A percentile compares a stretch with the other conserved stretches of the same genome.
Conservation (phyloP, 2,113 vertebrate genomes). For the Etheostoma cragini region DNA sequence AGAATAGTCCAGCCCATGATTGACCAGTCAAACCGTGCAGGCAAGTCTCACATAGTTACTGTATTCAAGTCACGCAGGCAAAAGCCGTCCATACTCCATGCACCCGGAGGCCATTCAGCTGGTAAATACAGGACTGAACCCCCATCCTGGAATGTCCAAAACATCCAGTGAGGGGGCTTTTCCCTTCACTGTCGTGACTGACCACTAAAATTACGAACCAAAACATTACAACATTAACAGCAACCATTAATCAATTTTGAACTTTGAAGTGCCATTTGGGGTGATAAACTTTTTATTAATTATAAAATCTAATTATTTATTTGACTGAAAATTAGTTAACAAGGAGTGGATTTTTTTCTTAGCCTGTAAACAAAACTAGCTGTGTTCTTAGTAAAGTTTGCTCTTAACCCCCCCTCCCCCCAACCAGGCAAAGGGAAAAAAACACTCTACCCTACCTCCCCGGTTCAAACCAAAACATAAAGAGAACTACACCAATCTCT, state of each 20-base stretch:
- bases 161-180: constrained; percentile 27
- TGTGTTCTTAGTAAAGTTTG: constrained; percentile 61
- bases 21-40: constrained; percentile 99
- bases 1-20: constrained; percentile 99
- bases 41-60: constrained; percentile 92
- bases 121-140: constrained; percentile 86
- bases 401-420: constrained; percentile 46
- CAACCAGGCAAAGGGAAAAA: constrained; percentile 34
- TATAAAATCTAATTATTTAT: constrained; percentile 36
- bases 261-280: constrained; percentile 47
- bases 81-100: constrained; percentile 89
- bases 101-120: constrained; percentile 87
- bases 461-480: constrained; percentile 59
- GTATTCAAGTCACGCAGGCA: constrained; percentile 85
- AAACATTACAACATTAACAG: constrained; percentile 62
- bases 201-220: constrained; percentile 56
- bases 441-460: constrained; percentile 30
- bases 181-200: constrained; percentile 44
- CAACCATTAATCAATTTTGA: constrained; percentile 59
- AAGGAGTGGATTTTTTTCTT: constrained; percentile 40
- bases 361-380: constrained; percentile 56
- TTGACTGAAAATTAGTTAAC: constrained; percentile 51
- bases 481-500: constrained; percentile 54
- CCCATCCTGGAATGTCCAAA: constrained; percentile 57
- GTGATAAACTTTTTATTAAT: constrained; percentile 57